phyloP scores from a whole-genome alignment of 2,113 vertebrate genomes.

The Serilophus lunatus region DNA sequence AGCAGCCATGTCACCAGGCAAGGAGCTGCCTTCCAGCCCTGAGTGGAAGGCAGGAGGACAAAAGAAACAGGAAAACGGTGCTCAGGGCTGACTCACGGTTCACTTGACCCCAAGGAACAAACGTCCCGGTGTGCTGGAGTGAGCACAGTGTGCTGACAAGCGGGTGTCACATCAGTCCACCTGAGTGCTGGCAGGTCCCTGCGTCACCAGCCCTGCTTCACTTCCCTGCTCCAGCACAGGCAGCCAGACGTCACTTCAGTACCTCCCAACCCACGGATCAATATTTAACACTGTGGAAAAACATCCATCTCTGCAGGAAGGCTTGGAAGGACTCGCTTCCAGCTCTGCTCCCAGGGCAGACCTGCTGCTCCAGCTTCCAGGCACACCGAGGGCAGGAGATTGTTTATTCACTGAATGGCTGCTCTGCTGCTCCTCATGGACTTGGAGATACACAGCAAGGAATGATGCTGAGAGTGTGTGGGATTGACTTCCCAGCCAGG shows the following conservation, averaged over 20 bases:
- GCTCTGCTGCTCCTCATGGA: neutral
- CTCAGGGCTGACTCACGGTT: neutral
- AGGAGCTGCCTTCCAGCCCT: neutral
- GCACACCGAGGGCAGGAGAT: neutral
- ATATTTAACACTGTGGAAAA: neutral
- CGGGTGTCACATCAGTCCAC: neutral
- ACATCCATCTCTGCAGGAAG: neutral
- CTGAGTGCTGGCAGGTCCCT: neutral
- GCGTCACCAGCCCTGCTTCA: neutral
- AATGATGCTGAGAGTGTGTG: neutral
- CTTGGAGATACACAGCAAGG: neutral
- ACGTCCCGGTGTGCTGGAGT: fast-evolving
- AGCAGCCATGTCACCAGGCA: neutral
- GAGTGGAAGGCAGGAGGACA: neutral
- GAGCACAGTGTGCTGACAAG: neutral
- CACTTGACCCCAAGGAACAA: neutral
- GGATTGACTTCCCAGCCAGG: neutral
- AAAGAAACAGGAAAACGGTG: neutral
- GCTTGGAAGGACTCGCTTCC: neutral
- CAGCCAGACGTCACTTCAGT: neutral
- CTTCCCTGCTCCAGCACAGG: neutral
- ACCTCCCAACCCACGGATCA: neutral
- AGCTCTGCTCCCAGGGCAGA: neutral
- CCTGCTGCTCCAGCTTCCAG: neutral
- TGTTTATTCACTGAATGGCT: fast-evolving